Percentiles rank a stretch among this genome's conserved stretches.
Evolutionary conservation across 2,113 vertebrate genomes (phyloP).

Genomic region (Leucosticte australis): DNA sequence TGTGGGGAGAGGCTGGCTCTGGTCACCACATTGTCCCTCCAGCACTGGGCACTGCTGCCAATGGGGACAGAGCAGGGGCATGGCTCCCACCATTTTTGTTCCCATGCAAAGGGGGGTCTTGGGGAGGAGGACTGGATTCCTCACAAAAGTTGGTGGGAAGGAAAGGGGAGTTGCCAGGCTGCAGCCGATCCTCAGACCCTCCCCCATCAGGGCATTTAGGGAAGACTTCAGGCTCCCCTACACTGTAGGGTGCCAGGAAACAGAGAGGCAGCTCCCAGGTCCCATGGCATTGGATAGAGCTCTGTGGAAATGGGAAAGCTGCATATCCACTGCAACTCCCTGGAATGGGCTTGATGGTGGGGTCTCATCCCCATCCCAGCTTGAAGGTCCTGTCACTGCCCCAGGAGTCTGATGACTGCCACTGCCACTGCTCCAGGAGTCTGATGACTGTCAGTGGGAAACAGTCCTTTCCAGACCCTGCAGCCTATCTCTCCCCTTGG

Average conservation of each 20-base stretch:
- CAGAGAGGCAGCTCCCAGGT: not conserved
- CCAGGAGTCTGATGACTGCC: not conserved
- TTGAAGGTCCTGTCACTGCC: not conserved
- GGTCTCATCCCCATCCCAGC: not conserved
- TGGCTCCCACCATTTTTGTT: not conserved
- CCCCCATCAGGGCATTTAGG: too few species aligned
- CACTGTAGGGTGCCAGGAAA: not conserved
- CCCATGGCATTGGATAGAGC: too few species aligned
- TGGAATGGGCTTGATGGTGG: not conserved
- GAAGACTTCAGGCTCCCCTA: not conserved
- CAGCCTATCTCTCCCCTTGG: not conserved
- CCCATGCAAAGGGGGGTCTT: fast-evolving
- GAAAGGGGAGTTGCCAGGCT: not conserved
- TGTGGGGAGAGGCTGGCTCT: not conserved
- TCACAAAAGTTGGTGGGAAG: not conserved
- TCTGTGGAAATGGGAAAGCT: not conserved
- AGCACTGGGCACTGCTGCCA: not conserved
- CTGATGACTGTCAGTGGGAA: not conserved
- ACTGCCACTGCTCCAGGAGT: not conserved
- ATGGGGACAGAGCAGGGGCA: not conserved
- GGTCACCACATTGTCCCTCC: not conserved
- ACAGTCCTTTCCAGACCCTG: not conserved
- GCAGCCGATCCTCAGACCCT: not conserved
- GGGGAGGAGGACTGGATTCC: not conserved
- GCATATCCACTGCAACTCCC: not conserved